Evolutionary conservation across 2,797 vertebrate genomes (phyloP).

Genomic region (Morus bassanus): DNA sequence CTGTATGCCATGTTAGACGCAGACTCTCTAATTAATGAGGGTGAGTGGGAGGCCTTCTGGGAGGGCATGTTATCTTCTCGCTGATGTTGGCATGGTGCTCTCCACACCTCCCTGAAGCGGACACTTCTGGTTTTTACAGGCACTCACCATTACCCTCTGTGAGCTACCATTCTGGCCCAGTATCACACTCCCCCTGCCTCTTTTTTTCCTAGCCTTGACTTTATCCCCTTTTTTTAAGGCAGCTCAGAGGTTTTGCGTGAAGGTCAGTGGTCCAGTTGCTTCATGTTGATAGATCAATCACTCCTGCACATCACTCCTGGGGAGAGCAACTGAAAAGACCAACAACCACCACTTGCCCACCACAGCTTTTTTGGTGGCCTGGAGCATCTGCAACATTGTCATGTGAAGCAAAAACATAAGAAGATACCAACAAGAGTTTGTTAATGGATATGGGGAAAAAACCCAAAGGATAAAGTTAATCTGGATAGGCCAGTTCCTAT

Average conservation of each 20-base stretch:
- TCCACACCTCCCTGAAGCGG: not conserved
- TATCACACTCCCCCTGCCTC: not conserved
- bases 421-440: not conserved
- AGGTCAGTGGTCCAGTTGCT: not conserved
- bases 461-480: not conserved
- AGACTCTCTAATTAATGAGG: not conserved
- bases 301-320: not conserved
- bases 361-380: not conserved
- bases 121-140: not conserved
- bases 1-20: not conserved
- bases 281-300: not conserved
- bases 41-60: not conserved
- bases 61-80: not conserved
- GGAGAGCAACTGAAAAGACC: not conserved
- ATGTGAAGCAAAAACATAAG: not conserved
- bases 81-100: not conserved
- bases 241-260: not conserved
- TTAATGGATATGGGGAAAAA: not conserved
- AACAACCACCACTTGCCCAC: not conserved
- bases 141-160: not conserved
- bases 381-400: not conserved
- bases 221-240: not conserved
- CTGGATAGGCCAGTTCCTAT: not conserved
- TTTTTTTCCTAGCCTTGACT: not conserved
- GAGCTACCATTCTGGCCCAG: not conserved